Percentiles rank a stretch among this genome's conserved stretches.
Conservation (phyloP, 1,140 invertebrate genomes). For the Drosophila saltans region DNA sequence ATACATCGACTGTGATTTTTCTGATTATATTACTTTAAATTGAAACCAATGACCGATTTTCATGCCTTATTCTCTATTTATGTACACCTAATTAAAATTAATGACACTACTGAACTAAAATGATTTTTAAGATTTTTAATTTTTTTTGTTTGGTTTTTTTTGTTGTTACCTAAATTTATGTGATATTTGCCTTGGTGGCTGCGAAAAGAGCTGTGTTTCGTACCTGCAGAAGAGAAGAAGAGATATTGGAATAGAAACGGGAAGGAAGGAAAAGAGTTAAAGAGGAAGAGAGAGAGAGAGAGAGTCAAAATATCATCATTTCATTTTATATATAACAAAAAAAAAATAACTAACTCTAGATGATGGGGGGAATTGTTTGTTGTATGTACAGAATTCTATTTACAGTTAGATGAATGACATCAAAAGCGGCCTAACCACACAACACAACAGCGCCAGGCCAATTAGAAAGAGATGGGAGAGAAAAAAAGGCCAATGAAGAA, state of each 20-base stretch:
- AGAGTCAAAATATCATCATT: constrained; percentile 34
- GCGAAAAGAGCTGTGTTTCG: constrained; percentile 82
- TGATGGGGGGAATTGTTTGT: neutral
- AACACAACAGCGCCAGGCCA: constrained; percentile 29
- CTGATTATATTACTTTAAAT: neutral
- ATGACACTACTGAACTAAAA: constrained; percentile 59
- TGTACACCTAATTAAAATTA: constrained; percentile 49
- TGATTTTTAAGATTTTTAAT: neutral
- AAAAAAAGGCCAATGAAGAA: constrained; percentile 18
- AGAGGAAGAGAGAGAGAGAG: constrained; percentile 20
- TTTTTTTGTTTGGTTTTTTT: constrained; percentile 21
- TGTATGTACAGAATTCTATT: constrained; percentile 40
- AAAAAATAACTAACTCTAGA: constrained; percentile 33
- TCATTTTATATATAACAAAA: constrained; percentile 30
- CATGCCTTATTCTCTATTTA: constrained; percentile 17
- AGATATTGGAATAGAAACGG: constrained; percentile 55
- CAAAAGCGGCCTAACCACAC: constrained; percentile 52
- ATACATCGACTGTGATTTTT: neutral
- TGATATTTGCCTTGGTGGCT: constrained; percentile 83
- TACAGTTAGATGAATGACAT: constrained; percentile 65
- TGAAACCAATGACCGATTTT: constrained; percentile 1
- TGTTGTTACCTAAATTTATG: constrained; percentile 82
- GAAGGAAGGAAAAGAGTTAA: constrained; percentile 24
- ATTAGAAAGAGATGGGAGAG: constrained; percentile 29
- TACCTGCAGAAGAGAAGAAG: constrained; percentile 70